Evolutionary conservation across 2,797 vertebrate genomes (phyloP), one percentile per base, ranked within the genome.

Genomic region (Eulemur mongoz): DNA sequence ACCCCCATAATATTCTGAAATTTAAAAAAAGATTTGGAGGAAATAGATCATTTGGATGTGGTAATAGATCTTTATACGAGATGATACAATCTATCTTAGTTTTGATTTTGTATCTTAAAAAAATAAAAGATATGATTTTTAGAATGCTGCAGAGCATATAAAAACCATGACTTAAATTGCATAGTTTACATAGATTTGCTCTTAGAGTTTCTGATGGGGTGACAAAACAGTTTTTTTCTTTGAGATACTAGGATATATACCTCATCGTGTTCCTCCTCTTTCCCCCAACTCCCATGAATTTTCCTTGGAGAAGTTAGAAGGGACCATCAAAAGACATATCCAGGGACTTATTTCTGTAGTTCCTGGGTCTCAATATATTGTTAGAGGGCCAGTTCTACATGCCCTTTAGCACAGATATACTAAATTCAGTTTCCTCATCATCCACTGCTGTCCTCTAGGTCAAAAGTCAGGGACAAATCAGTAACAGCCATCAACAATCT

Each of bases 41-140:
- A 76, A 93, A 88, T 22, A 75, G 70, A 87, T 87, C 4, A 91
- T 87, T 88, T 85, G 45, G 48, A 80, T 81, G 35, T 84, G 23
- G 8, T 82, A 75, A 54, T 59, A 80, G 57, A 45, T 57, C 23
- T 95, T 95, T 72, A 79, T 48, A 25, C 50, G 43, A 82, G 38
- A 92, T 78, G 27, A 61, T 76, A 78, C 7, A 67, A 22, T 54
- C 8, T 57, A 43, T 57, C 27, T 80, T 95, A 25, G 6, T 84
- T 93, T 96, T 84, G 81, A 78, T 81, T 88, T 91, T 81, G 38
- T 92, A 80, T 65, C 63, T 89, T 92, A 91, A 92, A 93, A 80
- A 86, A 7, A 10, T 93, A 6, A 59, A 83, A 79, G 48, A 45
- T 50, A 32, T 30, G 5, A 83, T 72, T 93, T 89, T 91, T 89